Evolutionary conservation across 2,888 invertebrate species (phyloP), one percentile per base, ranked within the genome.

Genomic region (Athalia rosae): DNA sequence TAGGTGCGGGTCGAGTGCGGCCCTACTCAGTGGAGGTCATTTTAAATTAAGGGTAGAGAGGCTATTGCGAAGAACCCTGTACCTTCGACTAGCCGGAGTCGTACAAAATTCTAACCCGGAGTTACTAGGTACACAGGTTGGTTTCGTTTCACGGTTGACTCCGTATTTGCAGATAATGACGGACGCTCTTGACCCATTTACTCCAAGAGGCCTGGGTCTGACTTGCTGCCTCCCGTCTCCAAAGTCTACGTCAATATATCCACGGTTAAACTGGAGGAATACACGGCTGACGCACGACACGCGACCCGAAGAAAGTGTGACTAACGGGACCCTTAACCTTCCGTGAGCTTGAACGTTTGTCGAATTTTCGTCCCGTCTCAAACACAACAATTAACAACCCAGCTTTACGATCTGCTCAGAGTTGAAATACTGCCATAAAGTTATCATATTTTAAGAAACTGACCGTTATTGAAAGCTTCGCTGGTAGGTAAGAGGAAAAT

Each of bases 141-240:
- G 56, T 58, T 71, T 71, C 45, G 58, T 71, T 71, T 71, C 71
- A 71, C 45, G 71, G 71, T 71, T 58, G 71, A 71, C 71, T 71
- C 58, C 13, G 56, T 71, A 71, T 71, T 71, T 58, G 71, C 58
- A 71, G 71, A 58, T 71, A 71, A 71, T 71, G 71, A 71, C 58
- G 71, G 58, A 71, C 7, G 56, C 71, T 58, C 56, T 71, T 71
- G 71, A 71, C 71, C 71, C 58, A 71, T 71, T 58, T 71, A 58
- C 71, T 58, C 13, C 13, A 13, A 43, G 58, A 58, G 71, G 15
- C 45, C 71, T 58, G 58, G 61, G 9, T 53, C 53, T 53, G 53
- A 58, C 71, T 47, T 47, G 71, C 71, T 71, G 6, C 43, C 56
- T 71, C 56, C 50, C 50, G 67, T 41, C 67, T 11, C 53, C 13